Conservation (phyloP, 2,888 invertebrate genomes). For the Euclidia mi region DNA sequence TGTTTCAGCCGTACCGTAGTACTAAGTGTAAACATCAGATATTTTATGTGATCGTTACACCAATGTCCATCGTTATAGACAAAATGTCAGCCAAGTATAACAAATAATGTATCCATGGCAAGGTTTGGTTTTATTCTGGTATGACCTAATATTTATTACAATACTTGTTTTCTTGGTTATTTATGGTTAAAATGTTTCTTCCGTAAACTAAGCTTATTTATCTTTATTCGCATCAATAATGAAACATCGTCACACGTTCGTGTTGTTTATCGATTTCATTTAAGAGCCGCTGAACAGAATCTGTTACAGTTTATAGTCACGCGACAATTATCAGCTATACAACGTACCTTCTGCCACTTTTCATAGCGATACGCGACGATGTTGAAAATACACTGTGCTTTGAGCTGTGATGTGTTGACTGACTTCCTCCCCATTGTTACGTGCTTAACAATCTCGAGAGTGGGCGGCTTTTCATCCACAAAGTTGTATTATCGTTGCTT, state of each 20-base stretch:
- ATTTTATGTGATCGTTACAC: slow-evolving; percentile 13
- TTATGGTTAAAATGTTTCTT: slow-evolving; percentile 25
- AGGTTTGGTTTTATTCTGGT: no score
- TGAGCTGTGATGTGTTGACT: background rate
- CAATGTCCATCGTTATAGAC: slow-evolving; percentile 9
- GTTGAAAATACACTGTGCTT: slow-evolving; percentile 1
- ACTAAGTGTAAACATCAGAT: slow-evolving; percentile 17
- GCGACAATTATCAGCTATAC: slow-evolving; percentile 50
- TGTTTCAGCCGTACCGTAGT: slow-evolving; percentile 10
- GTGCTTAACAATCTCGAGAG: background rate
- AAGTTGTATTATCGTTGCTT: slow-evolving; percentile 7
- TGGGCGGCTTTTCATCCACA: background rate
- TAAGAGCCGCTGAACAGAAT: slow-evolving; percentile 44
- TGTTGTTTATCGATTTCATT: slow-evolving; percentile 52
- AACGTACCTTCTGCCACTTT: slow-evolving; percentile 19
- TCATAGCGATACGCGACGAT: background rate
- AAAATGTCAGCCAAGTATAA: slow-evolving; percentile 6
- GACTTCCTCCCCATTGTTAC: background rate
- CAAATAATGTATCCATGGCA: background rate
- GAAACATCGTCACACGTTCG: slow-evolving; percentile 39
- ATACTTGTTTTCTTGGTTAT: no score
- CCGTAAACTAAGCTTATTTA: slow-evolving; percentile 23
- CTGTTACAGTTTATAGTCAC: slow-evolving; percentile 51
- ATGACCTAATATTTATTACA: no score
- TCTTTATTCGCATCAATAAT: slow-evolving; percentile 50